Evolutionary conservation across 2,113 vertebrate genomes (phyloP).

Genomic region (Lophochroa leadbeateri): DNA sequence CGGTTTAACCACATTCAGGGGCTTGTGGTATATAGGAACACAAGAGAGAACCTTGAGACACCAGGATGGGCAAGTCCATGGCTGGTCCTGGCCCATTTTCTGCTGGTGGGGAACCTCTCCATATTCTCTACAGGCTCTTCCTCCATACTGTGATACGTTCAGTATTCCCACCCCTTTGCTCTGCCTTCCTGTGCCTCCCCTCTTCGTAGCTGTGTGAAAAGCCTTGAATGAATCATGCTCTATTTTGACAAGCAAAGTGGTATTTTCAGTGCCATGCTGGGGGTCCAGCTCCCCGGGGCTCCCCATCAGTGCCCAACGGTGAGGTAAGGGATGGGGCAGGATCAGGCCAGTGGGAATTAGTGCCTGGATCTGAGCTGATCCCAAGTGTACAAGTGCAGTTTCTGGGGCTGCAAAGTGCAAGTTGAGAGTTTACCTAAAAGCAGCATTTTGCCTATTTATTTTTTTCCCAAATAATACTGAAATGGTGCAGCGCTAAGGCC

Average conservation of each 20-base stretch:
- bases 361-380: not conserved
- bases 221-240: fast-evolving
- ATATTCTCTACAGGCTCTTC: not conserved
- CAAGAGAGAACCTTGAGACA: not conserved
- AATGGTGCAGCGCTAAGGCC: not conserved
- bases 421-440: not conserved
- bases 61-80: fast-evolving
- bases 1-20: not conserved
- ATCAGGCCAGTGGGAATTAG: not conserved
- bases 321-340: not conserved
- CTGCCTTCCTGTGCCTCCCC: not conserved
- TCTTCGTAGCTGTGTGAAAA: fast-evolving
- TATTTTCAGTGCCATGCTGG: not conserved
- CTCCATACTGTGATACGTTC: not conserved
- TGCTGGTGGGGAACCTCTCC: not conserved
- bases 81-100: not conserved
- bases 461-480: not conserved
- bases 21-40: fast-evolving
- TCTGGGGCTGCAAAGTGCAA: not conserved
- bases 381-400: not conserved
- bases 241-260: not conserved
- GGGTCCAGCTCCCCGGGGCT: not conserved
- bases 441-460: not conserved
- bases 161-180: not conserved
- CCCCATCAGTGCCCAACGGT: not conserved